Conservation (phyloP, 2,888 invertebrate species). For the Erebia palarica region DNA sequence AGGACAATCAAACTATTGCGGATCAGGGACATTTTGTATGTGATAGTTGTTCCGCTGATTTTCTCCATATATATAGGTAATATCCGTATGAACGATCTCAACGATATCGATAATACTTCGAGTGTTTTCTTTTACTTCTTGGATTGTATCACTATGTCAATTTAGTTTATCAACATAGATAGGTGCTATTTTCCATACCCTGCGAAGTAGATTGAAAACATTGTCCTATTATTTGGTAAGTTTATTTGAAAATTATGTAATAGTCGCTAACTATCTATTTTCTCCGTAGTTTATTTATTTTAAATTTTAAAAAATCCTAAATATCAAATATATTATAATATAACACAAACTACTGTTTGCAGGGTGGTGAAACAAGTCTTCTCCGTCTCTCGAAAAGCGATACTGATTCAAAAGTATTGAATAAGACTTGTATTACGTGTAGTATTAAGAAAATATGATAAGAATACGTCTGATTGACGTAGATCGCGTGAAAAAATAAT, state of each 20-base stretch:
- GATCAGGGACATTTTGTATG: constrained; percentile 38
- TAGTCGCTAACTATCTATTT: too few species aligned
- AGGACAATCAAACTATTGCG: constrained; percentile 40
- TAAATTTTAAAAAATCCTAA: too few species aligned
- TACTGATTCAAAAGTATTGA: not conserved
- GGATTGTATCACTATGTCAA: not conserved
- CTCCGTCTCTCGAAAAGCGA: not conserved
- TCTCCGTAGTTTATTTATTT: too few species aligned
- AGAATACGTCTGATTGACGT: not conserved
- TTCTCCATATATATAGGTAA: constrained; percentile 29
- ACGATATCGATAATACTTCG: constrained; percentile 28
- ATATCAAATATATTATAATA: not conserved
- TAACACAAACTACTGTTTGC: not conserved
- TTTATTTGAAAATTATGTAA: too few species aligned
- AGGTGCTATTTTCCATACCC: too few species aligned
- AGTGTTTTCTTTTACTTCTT: constrained; percentile 34
- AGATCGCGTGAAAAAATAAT: not conserved
- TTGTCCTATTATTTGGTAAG: too few species aligned
- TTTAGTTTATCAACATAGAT: too few species aligned
- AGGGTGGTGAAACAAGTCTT: not conserved
- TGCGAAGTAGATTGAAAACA: too few species aligned
- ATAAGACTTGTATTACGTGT: not conserved
- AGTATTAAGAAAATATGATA: not conserved
- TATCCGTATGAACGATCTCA: not conserved
- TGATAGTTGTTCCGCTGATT: constrained; percentile 4